Base-by-base conservation (phyloP, 2,113 vertebrate species). In the Rafetus swinhoei region DNA sequence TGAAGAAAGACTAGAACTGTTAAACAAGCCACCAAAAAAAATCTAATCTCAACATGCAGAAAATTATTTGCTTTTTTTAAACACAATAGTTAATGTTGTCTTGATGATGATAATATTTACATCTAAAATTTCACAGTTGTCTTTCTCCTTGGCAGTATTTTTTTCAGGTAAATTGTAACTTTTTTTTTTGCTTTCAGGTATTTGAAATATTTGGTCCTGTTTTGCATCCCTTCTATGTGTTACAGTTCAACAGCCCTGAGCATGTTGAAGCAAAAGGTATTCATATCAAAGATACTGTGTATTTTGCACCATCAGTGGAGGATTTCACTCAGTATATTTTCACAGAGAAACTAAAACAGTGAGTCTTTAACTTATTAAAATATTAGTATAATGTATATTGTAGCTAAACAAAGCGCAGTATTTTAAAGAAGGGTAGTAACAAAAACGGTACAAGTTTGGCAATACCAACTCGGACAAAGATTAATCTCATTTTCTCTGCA, bases 201-300 rank as follows among this genome's bases (percentile, higher is more conserved):
- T 99, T 99, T 97, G 99, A 99, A 96, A 97, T 99, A 89, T 99
- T 99, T 94, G 99, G 99, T 39, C 99, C 99, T 2, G 99, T 99
- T 85, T 97, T 97, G 84, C 99, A 98, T 96, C 99, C 99, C 0
- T 99, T 99, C 86, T 99, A 99, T 84, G 97, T 99, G 50, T 65
- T 99, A 62, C 98, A 99, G 25, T 99, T 99, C 96, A 99, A 99
- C 97, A 98, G 96, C n/a, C 83, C 92, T 65, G 98, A 99, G 1
- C 98, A 99, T 62, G 98, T 99, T 81, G 97, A 94, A 83, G 96
- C 57, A 84, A 99, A 97, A 94, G 98, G 96, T 52, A 97, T 99
- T 82, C 98, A 97, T 81, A 96, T 98, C 90, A 98, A 98, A 35
- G 97, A 98, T 24, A 98, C 92, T 6, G 97, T 99, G 96, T 99